Conservation (phyloP, 1,140 invertebrate species). For the Mizuhopecten yessoensis region DNA sequence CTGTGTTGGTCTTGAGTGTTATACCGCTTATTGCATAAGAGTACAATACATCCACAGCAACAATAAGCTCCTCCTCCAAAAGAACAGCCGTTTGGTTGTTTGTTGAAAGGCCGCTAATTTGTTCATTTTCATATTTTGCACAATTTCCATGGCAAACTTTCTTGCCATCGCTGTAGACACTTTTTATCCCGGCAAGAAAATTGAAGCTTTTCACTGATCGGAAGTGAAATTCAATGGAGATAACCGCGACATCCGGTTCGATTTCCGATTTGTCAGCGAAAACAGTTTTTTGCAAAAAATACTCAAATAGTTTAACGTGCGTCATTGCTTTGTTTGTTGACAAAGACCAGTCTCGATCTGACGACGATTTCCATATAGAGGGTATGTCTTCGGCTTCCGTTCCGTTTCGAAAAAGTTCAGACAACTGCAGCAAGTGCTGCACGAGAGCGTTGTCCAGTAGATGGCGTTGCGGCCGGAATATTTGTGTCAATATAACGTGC, state of each 20-base stretch:
- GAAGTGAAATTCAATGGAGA: not conserved
- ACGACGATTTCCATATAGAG: not conserved
- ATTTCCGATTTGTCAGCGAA: not conserved
- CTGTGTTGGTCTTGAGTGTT: not conserved
- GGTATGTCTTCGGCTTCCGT: not conserved
- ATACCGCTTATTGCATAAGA: not conserved
- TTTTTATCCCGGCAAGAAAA: not conserved
- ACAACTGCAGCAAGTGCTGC: not conserved
- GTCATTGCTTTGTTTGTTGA: not conserved
- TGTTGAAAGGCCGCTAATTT: too few relatives aligned
- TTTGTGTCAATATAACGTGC: not conserved
- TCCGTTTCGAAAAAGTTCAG: not conserved
- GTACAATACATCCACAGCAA: not conserved
- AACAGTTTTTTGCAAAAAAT: not conserved
- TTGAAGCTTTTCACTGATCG: not conserved
- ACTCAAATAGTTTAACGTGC: not conserved
- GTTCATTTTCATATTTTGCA: too few relatives aligned
- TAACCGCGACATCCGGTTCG: not conserved
- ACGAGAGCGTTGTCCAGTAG: not conserved
- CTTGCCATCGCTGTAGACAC: not conserved
- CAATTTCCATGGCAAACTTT: not conserved
- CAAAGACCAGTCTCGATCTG: not conserved
- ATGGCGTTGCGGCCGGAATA: not conserved
- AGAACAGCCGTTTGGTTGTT: not conserved
- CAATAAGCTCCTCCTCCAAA: not conserved